phyloP scores from a whole-genome alignment of 1,140 invertebrate genomes.

The Aphelinus certus region DNA sequence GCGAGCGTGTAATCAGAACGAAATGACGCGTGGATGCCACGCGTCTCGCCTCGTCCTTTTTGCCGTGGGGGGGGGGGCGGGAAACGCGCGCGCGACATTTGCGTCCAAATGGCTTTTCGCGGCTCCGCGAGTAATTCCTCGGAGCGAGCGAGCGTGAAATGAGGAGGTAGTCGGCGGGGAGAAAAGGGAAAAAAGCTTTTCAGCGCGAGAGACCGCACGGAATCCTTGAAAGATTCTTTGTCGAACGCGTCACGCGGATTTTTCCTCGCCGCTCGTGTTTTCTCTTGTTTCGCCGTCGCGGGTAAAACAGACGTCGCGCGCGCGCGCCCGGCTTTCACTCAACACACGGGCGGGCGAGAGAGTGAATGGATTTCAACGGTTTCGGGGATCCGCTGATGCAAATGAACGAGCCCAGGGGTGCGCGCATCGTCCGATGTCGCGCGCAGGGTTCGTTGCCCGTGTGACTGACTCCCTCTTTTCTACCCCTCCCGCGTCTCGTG shows the following conservation, averaged over 20 bases:
- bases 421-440: too few species aligned
- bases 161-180: neutral
- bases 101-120: constrained; percentile 7
- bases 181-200: constrained; percentile 16
- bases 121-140: constrained; percentile 15
- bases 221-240: constrained; percentile 30
- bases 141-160: too few species aligned
- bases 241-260: constrained; percentile 7
- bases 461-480: too few species aligned
- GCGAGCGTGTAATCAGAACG: constrained; percentile 31
- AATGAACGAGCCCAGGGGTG: too few species aligned
- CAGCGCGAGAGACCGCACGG: neutral
- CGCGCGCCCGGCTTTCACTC: too few species aligned
- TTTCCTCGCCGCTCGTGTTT: neutral
- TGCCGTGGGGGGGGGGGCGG: neutral
- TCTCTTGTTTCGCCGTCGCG: neutral
- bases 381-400: too few species aligned
- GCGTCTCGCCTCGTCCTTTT: neutral
- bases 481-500: too few species aligned
- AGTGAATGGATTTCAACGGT: too few species aligned
- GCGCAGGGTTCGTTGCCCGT: too few species aligned
- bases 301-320: too few species aligned
- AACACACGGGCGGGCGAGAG: too few species aligned
- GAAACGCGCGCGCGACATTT: constrained; percentile 9
- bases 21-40: constrained; percentile 33